These are phyloP conservation scores for Huso huso DNA, from an alignment of 2,797 vertebrate species.

Conservation along the genomic window DNA sequence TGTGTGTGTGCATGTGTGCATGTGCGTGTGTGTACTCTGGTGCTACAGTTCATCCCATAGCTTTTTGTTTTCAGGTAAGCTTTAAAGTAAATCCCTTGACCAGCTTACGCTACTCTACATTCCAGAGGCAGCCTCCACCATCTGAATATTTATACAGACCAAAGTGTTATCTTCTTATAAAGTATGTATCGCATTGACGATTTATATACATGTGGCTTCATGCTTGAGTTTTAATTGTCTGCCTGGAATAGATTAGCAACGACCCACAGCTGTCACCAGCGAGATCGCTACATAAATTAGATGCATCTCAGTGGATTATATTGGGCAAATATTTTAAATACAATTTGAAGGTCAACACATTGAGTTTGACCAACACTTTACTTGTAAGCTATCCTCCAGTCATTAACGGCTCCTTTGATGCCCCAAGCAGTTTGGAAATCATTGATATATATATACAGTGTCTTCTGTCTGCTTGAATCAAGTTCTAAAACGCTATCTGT, in stretches of 20 bases:
- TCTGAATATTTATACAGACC: conserved; percentile 6
- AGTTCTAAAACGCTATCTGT: not conserved
- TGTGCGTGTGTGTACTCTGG: too few relatives aligned
- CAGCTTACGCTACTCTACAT: not conserved
- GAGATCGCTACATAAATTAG: not conserved
- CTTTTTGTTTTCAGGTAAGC: too few relatives aligned
- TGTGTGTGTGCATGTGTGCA: too few relatives aligned
- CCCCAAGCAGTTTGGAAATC: not conserved
- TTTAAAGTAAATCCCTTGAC: not conserved
- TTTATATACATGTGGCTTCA: not conserved
- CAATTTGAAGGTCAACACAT: not conserved
- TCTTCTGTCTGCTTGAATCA: too few relatives aligned
- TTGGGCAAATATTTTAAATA: conserved; percentile 4
- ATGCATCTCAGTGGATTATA: not conserved
- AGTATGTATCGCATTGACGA: not conserved
- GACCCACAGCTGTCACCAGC: not conserved
- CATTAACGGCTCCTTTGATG: not conserved
- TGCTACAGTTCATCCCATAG: too few relatives aligned
- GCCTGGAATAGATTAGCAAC: not conserved
- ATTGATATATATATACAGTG: too few relatives aligned
- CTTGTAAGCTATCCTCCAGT: not conserved
- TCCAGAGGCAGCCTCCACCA: not conserved
- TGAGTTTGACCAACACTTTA: not conserved
- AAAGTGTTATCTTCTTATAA: not conserved
- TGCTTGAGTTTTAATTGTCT: not conserved